Evolutionary conservation across 2,888 invertebrate genomes (phyloP).

Genomic region (Xestobium rufovillosum): DNA sequence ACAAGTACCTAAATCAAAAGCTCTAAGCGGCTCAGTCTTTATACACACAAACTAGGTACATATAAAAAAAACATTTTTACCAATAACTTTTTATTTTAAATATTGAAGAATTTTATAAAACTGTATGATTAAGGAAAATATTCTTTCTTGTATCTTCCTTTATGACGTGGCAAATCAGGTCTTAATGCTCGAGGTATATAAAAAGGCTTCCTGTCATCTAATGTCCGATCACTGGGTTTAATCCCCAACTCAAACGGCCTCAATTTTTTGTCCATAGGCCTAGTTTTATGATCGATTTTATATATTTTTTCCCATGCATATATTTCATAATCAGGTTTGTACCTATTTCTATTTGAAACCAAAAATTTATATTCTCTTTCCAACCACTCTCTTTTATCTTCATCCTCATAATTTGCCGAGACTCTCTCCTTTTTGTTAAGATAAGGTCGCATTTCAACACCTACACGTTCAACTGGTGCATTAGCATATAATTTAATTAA

Average conservation of each 20-base stretch:
- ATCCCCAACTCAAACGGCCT: conserved; percentile 63
- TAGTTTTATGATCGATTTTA: conserved; percentile 61
- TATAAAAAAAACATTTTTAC: too few relatives aligned
- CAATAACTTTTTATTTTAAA: too few relatives aligned
- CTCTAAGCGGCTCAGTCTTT: too few relatives aligned
- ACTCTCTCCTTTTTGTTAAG: conserved; percentile 52
- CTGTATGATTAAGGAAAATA: conserved; percentile 65
- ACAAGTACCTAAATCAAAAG: too few relatives aligned
- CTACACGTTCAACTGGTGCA: conserved; percentile 53
- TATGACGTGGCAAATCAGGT: conserved; percentile 52
- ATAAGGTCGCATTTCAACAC: conserved; percentile 65
- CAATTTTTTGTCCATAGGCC: conserved; percentile 59
- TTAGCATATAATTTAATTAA: conserved; percentile 70
- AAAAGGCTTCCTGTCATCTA: conserved; percentile 58
- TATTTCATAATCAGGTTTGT: conserved; percentile 58
- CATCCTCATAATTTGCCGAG: conserved; percentile 61
- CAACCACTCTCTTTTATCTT: conserved; percentile 61
- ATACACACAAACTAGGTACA: too few relatives aligned
- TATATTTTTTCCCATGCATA: conserved; percentile 80
- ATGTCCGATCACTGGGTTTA: conserved; percentile 54
- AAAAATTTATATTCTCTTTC: conserved; percentile 63
- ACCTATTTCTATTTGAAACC: conserved; percentile 58
- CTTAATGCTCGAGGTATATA: conserved; percentile 65
- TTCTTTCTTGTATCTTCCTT: conserved; percentile 57
- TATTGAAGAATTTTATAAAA: too few relatives aligned